Evolutionary conservation across 2,113 vertebrate species (phyloP).

Genomic region (Zapornia atra): DNA sequence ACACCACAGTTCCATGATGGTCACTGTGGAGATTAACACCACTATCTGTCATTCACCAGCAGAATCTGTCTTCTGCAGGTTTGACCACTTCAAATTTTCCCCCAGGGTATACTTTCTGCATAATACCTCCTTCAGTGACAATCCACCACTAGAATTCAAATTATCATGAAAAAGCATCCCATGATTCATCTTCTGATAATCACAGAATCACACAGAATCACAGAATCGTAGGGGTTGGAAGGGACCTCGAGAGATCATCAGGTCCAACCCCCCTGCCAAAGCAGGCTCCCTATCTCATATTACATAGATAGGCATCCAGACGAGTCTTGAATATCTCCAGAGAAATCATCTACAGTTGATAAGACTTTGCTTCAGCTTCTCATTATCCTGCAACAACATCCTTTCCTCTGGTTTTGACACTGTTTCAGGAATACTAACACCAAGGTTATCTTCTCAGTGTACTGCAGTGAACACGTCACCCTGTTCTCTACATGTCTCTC

Average conservation of each 20-base stretch:
- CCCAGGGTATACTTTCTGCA: neutral
- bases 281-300: no score
- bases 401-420: neutral
- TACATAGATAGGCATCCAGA: no score
- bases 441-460: neutral
- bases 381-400: neutral
- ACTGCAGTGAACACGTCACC: neutral
- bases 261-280: no score
- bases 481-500: neutral
- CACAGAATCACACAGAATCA: no score
- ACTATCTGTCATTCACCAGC: neutral
- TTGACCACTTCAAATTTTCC: neutral
- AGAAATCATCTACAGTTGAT: neutral
- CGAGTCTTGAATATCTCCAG: no score
- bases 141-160: neutral
- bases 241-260: no score
- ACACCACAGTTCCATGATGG: no score
- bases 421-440: neutral
- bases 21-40: neutral
- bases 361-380: neutral
- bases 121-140: neutral
- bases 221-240: no score
- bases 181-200: neutral
- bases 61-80: neutral
- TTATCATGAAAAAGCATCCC: neutral